Evolutionary conservation across 2,888 invertebrate genomes (phyloP), one percentile per base, ranked within the genome.

Genomic region (Meliscaeva auricollis): DNA sequence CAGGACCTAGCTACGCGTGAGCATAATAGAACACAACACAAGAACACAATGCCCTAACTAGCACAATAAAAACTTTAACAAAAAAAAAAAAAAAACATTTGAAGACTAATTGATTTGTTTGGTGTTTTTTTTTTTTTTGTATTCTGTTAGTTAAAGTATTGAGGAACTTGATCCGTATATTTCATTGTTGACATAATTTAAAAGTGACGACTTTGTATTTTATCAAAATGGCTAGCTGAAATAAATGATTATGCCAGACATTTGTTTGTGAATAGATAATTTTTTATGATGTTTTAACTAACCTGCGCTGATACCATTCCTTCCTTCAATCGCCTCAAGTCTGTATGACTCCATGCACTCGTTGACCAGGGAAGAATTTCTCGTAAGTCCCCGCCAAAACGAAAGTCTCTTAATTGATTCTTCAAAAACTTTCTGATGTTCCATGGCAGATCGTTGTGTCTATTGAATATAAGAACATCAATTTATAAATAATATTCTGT

Each of bases 251-350:
- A 3, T 26, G 26, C 26, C 26, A 26, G 26, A 26, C 26, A 26
- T 26, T n/a, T n/a, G n/a, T n/a, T n/a, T n/a, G 4, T 26, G 3
- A 26, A 26, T 4, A 26, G 26, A 26, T 26, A 38, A 11, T 38
- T 1, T 13, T 38, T 11, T 3, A 38, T 2, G 2, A 26, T 26
- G 2, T 26, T 26, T 26, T 38, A 5, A 87, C 88, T 93, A 91
- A 95, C 95, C 94, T 96, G 96, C 17, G 96, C 96, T 17, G 96
- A 96, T 62, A 96, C 94, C 93, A 95, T 94, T 87, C 96, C 96
- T 90, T 95, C 94, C 87, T 95, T 94, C 87, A 96, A 91, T 68
- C 96, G 93, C 22, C 94, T 94, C 88, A 96, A 93, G 89, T 96
- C 96, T 6, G 96, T 96, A 90, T 96, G 96, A 88, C 95, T 96